These are phyloP conservation scores for Cremastobaeus sp. DNA, from an alignment of 2,888 invertebrate species.

Conservation along the genomic window DNA sequence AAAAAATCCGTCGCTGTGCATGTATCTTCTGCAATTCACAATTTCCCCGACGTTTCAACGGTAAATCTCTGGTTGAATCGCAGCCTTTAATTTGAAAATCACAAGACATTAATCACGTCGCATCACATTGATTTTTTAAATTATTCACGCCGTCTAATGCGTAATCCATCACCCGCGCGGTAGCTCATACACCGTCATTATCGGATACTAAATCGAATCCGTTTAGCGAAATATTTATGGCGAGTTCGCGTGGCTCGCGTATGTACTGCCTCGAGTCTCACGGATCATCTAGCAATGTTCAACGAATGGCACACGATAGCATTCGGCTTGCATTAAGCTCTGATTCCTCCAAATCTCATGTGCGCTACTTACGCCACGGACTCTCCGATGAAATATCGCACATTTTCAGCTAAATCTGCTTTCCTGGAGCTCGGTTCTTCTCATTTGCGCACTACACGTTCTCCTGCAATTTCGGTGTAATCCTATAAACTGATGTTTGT, in stretches of 20 bases:
- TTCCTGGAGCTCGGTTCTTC: constrained; percentile 27
- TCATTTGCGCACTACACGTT: constrained; percentile 15
- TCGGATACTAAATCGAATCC: constrained; percentile 74
- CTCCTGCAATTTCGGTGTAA: neutral
- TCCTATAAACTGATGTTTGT: constrained; percentile 2
- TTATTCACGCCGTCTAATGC: constrained; percentile 37
- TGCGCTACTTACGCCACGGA: constrained; percentile 33
- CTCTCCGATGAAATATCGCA: constrained; percentile 47
- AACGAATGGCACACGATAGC: constrained; percentile 55
- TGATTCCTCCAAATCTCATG: constrained; percentile 54
- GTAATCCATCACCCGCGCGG: constrained; percentile 65
- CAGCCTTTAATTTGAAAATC: too few relatives aligned
- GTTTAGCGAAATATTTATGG: constrained; percentile 76
- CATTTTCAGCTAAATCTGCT: constrained; percentile 42
- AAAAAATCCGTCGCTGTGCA: too few relatives aligned
- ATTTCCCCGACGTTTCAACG: too few relatives aligned
- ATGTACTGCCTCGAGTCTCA: constrained; percentile 63
- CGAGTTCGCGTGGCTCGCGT: constrained; percentile 63
- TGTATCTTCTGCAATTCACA: too few relatives aligned
- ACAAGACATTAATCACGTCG: constrained; percentile 33
- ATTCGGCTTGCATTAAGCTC: constrained; percentile 53
- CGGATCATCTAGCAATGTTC: constrained; percentile 71
- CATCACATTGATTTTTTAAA: constrained; percentile 14
- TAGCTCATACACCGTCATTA: constrained; percentile 71
- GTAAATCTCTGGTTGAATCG: too few relatives aligned